Evolutionary conservation across 1,140 invertebrate genomes (phyloP), one percentile per base, ranked within the genome.

Genomic region (Heliothis virescens): DNA sequence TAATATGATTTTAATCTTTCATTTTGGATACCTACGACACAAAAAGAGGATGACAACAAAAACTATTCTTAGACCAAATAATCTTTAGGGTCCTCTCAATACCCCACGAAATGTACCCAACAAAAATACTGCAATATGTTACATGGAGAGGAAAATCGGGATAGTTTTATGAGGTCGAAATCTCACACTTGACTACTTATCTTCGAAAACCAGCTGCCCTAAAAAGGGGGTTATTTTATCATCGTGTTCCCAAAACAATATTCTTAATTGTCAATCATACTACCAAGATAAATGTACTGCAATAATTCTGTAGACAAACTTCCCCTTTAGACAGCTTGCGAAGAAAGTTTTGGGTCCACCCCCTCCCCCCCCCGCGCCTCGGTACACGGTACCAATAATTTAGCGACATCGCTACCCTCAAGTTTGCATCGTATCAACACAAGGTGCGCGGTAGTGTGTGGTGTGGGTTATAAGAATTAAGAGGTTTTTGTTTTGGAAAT

Each of bases 351-450:
- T 47, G 15, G 18, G 53, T 48, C 34, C 26, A 41, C 55, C 34
- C 53, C 57, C n/a, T 10, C n/a, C 21, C 12, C 18, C 15, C 55
- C 2, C 62, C 10, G 7, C 0, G 18, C 48, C 62, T 47, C 16
- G 15, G 69, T 74, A 80, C 71, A 80, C 41, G 79, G 74, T 75
- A 76, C 75, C 79, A 79, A 83, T 83, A 83, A 83, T 83, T 83
- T 81, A 83, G 72, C 82, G 65, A 83, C 82, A 74, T 65, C 63
- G 79, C 82, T 71, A 75, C 77, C 82, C 50, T 41, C 47, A 83
- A 83, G 75, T 83, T 80, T 79, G 76, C 82, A 73, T 67, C 69
- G 55, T 77, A 80, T 76, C 62, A 81, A 83, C 78, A 79, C 63
- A 80, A 80, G 82, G 82, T 80, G 79, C 63, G 62, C 55, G 73